phyloP scores from a whole-genome alignment of 1,140 invertebrate genomes.

The Brachionus sp. region DNA sequence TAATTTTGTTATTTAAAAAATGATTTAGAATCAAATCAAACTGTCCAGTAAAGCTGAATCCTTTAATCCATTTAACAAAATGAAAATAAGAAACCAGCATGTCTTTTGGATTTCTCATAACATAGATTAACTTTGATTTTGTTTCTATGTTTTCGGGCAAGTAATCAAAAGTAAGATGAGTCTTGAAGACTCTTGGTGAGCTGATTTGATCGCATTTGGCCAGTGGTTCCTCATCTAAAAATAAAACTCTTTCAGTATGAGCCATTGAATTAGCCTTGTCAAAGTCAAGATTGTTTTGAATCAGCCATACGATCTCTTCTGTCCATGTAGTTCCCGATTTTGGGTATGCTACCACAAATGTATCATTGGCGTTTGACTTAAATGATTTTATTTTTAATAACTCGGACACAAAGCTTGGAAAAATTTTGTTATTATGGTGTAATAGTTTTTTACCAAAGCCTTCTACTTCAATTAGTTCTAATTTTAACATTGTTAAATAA shows the following conservation, averaged over 20 bases:
- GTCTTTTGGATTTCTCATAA: constrained; percentile 37
- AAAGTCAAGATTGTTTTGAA: constrained; percentile 22
- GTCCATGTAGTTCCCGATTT: constrained; percentile 38
- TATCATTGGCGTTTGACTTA: background rate
- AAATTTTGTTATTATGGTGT: background rate
- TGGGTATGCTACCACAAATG: background rate
- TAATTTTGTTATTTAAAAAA: constrained; percentile 10
- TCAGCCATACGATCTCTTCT: constrained; percentile 1
- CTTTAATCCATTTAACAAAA: background rate
- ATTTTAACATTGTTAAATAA: background rate
- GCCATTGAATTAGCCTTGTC: background rate
- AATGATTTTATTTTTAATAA: background rate
- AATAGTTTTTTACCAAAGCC: background rate
- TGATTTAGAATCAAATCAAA: background rate
- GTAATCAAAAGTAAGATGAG: background rate
- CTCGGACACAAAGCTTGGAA: background rate
- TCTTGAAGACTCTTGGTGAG: background rate
- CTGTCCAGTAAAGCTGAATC: background rate
- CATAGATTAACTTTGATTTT: background rate
- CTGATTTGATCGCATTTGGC: background rate
- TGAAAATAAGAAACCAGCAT: background rate
- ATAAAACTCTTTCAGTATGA: constrained; percentile 16
- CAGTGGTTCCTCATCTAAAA: background rate
- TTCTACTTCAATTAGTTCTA: background rate
- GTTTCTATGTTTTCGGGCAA: background rate